Conservation (phyloP, 2,113 vertebrate species). For the Myrmecobius fasciatus region DNA sequence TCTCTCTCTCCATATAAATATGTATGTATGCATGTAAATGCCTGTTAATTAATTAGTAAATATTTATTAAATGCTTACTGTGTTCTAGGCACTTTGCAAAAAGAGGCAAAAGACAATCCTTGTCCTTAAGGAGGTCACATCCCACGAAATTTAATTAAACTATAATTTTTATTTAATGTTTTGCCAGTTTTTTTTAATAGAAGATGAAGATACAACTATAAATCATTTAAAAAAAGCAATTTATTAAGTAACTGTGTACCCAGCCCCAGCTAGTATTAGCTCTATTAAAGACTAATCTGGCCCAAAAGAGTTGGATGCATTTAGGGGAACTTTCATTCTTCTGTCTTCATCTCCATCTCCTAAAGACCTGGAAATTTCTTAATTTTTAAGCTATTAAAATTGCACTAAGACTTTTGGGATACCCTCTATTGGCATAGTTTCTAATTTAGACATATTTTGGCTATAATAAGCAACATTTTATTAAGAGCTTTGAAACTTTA, state of each 20-base stretch:
- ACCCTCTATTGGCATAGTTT: neutral
- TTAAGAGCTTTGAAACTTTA: neutral
- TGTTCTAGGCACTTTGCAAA: neutral
- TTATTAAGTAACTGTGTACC: neutral
- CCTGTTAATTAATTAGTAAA: neutral
- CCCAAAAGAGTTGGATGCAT: neutral
- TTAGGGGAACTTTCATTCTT: neutral
- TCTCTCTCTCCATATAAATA: too few species aligned
- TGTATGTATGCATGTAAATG: too few species aligned
- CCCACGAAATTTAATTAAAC: conserved; percentile 20
- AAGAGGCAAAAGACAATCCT: neutral
- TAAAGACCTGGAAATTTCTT: neutral
- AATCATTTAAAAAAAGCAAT: conserved; percentile 23
- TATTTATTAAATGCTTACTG: neutral
- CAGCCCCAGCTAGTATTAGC: too few species aligned
- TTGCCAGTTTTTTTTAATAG: neutral
- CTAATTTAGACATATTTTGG: neutral
- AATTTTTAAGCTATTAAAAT: neutral
- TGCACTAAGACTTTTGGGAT: neutral
- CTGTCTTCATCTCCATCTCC: neutral
- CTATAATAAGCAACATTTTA: neutral
- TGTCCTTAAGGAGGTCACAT: neutral
- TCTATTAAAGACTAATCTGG: neutral
- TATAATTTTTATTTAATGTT: neutral
- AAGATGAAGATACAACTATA: conserved; percentile 3